Evolutionary conservation across 2,113 vertebrate genomes (phyloP).

Genomic region (Notiomystis cincta): DNA sequence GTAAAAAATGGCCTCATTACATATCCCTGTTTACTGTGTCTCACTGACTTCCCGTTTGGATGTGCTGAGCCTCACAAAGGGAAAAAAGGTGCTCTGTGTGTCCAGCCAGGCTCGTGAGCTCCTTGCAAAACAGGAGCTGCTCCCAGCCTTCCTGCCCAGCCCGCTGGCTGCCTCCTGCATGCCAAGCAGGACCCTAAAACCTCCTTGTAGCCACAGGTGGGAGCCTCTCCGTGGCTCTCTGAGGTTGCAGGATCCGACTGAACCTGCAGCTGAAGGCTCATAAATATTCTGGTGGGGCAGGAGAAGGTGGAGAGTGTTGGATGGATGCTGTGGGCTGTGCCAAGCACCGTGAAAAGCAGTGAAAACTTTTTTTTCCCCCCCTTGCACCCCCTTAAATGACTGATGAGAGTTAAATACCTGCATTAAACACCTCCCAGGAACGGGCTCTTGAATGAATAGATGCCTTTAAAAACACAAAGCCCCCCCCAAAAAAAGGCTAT

Average conservation of each 20-base stretch:
- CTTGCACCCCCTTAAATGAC: background rate
- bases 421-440: background rate
- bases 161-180: rapidly evolving
- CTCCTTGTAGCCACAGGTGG: rapidly evolving
- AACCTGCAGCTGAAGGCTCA: background rate
- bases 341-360: background rate
- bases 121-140: background rate
- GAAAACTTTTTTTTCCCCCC: background rate
- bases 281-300: background rate
- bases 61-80: conserved; percentile 16
- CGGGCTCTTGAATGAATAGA: background rate
- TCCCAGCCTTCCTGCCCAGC: background rate
- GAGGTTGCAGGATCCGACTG: background rate
- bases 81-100: conserved; percentile 31
- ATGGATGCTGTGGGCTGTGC: background rate
- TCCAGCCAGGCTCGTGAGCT: background rate
- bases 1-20: background rate
- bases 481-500: background rate
- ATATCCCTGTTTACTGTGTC: conserved; percentile 38
- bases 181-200: background rate
- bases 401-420: conserved; percentile 1
- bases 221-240: background rate
- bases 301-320: background rate
- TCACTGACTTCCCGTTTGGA: conserved; percentile 46
- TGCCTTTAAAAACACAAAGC: background rate